Percentiles rank a stretch among this genome's conserved stretches.
These are phyloP conservation scores for Malthinus flaveolus DNA, from an alignment of 2,888 invertebrate genomes.

Conservation along the genomic window DNA sequence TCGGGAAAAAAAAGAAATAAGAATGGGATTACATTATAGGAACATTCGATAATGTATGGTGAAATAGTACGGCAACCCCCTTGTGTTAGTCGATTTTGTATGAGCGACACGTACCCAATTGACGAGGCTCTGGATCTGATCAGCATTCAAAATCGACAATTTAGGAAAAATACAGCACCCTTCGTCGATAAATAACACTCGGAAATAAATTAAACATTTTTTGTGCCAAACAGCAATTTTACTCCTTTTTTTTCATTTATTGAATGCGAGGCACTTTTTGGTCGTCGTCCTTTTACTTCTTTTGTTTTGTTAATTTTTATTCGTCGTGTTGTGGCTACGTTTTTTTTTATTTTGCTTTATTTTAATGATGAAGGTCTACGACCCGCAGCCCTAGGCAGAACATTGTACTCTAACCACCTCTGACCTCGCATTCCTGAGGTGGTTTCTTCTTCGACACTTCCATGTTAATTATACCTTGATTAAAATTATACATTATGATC, in stretches of 20 bases:
- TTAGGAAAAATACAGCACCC: conserved; percentile 31
- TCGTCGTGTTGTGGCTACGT: conserved; percentile 36
- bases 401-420: conserved; percentile 53
- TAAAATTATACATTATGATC: conserved; percentile 39
- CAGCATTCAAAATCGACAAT: conserved; percentile 33
- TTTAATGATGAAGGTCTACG: conserved; percentile 46
- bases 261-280: conserved; percentile 25
- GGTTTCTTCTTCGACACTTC: conserved; percentile 44
- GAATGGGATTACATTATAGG: conserved; percentile 21
- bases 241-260: conserved; percentile 19
- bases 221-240: conserved; percentile 10
- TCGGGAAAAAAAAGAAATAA: background rate
- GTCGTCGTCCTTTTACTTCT: conserved; percentile 15
- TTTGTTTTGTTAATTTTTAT: conserved; percentile 31
- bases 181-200: conserved; percentile 28
- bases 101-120: conserved; percentile 30
- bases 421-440: conserved; percentile 55
- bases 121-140: conserved; percentile 32
- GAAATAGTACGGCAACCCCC: conserved; percentile 14
- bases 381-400: conserved; percentile 50
- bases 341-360: conserved; percentile 29
- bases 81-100: conserved; percentile 17
- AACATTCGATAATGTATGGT: conserved; percentile 24
- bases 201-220: conserved; percentile 31
- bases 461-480: conserved; percentile 32